Conservation (phyloP, 1,140 invertebrate species). For the Saccostrea cuccullata region DNA sequence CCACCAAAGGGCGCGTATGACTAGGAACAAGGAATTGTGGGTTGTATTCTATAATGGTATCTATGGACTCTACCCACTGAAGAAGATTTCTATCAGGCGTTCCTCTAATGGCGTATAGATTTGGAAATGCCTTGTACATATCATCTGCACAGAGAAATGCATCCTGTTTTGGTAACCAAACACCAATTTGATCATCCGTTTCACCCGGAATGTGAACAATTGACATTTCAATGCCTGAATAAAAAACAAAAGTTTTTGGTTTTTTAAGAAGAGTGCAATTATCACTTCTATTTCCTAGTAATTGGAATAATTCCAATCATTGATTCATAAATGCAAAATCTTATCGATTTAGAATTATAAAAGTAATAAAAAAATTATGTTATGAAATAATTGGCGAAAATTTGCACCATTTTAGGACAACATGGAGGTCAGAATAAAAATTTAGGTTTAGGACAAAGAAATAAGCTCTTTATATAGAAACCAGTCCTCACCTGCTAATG, state of each 20-base stretch:
- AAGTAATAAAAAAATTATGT: too few species aligned
- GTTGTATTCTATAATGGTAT: constrained; percentile 65
- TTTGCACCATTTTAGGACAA: neutral
- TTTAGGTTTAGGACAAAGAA: too few species aligned
- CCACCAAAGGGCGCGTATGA: constrained; percentile 68
- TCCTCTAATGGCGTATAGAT: constrained; percentile 73
- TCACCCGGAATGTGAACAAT: constrained; percentile 73
- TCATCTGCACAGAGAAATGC: constrained; percentile 69
- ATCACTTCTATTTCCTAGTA: too few species aligned
- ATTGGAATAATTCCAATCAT: too few species aligned
- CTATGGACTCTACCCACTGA: constrained; percentile 68
- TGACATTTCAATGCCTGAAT: constrained; percentile 44
- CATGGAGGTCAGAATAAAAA: neutral
- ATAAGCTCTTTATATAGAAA: too few species aligned
- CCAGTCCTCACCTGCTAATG: constrained; percentile 60
- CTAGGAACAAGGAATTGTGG: constrained; percentile 68
- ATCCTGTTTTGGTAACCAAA: constrained; percentile 66
- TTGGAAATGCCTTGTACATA: constrained; percentile 71
- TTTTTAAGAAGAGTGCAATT: too few species aligned
- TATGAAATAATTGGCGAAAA: too few species aligned
- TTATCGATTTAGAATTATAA: too few species aligned
- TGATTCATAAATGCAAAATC: too few species aligned
- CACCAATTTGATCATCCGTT: constrained; percentile 71
- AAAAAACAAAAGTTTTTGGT: neutral
- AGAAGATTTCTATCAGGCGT: constrained; percentile 64